Evolutionary conservation across 2,797 vertebrate genomes (phyloP).

Genomic region (Myotis pilosus): DNA sequence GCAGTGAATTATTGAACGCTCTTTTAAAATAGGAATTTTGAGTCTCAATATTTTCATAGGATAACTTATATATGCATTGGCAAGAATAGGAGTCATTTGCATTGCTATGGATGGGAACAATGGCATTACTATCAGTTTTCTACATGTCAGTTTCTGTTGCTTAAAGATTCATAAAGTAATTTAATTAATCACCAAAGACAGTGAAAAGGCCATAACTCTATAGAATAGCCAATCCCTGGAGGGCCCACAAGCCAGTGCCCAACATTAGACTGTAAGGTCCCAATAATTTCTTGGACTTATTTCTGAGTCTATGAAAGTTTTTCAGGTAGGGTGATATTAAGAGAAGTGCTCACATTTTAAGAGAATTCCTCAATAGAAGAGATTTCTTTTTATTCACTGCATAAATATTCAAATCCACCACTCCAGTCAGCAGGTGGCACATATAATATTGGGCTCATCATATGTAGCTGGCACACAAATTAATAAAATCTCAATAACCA

Average conservation of each 20-base stretch:
- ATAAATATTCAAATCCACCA: neutral
- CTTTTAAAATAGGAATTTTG: slow-evolving; percentile 1
- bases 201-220: neutral
- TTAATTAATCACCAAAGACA: neutral
- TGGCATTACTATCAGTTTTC: neutral
- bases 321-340: neutral
- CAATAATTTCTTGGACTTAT: neutral
- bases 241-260: neutral
- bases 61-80: neutral
- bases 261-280: neutral
- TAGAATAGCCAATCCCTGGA: neutral
- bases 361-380: neutral
- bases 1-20: neutral
- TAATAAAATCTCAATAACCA: neutral
- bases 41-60: neutral
- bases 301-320: neutral
- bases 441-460: neutral
- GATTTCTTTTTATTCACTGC: neutral
- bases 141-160: neutral
- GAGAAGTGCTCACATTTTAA: neutral
- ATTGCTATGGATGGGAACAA: neutral
- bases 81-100: neutral
- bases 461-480: neutral
- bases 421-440: neutral
- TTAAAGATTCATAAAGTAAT: neutral